Percentiles rank a stretch among this genome's conserved stretches.
These are phyloP conservation scores for Ammodytes dubius DNA, from an alignment of 2,113 vertebrate species.

Conservation along the genomic window DNA sequence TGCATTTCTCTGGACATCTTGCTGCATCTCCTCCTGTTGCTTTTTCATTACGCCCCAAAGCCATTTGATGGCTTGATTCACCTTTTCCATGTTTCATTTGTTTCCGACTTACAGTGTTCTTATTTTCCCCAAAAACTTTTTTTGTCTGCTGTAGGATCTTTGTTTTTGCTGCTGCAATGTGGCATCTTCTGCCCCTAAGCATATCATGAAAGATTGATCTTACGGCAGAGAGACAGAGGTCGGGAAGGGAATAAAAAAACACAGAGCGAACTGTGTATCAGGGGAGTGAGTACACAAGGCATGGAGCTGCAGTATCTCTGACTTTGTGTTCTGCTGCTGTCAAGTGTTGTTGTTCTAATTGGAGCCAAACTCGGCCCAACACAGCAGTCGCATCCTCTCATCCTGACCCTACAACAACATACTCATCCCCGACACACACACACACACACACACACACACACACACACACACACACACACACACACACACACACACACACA, in stretches of 20 bases:
- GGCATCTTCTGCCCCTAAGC: background rate
- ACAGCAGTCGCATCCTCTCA: conserved; percentile 56
- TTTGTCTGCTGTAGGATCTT: background rate
- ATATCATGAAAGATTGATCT: conserved; percentile 45
- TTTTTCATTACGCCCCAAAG: background rate
- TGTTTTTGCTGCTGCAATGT: background rate
- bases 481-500: no score
- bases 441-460: background rate
- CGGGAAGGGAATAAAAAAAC: background rate
- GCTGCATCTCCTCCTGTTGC: background rate
- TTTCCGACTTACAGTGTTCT: background rate
- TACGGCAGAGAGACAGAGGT: conserved; percentile 33
- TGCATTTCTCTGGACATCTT: conserved; percentile 21
- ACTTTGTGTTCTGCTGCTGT: conserved; percentile 65
- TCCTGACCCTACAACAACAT: conserved; percentile 60
- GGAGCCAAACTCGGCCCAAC: conserved; percentile 58
- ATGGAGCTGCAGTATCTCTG: conserved; percentile 45
- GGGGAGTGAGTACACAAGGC: conserved; percentile 11
- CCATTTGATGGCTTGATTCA: background rate
- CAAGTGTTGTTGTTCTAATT: conserved; percentile 72
- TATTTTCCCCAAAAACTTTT: background rate
- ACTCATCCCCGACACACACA: conserved; percentile 1
- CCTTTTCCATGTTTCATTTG: conserved; percentile 1
- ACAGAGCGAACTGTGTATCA: conserved; percentile 29
- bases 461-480: no score